phyloP scores from a whole-genome alignment of 2,888 invertebrate genomes.

The Atherix ibis region DNA sequence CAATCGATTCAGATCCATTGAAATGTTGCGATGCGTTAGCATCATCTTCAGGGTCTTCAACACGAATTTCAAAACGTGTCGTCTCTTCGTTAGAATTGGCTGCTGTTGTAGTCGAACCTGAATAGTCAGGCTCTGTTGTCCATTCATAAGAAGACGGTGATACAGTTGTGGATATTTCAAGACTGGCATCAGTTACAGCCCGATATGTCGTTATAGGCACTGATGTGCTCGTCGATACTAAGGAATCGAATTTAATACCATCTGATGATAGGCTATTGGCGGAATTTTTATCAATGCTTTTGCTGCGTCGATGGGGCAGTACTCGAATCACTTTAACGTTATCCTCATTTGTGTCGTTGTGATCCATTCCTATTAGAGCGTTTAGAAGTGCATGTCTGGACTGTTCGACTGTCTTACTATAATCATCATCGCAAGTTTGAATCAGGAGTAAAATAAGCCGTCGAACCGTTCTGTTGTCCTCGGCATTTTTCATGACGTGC shows the following conservation, averaged over 20 bases:
- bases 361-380: conserved; percentile 48
- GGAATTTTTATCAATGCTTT: conserved; percentile 9
- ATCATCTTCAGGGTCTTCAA: conserved; percentile 22
- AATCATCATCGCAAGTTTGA: conserved; percentile 59
- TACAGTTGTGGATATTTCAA: conserved; percentile 15
- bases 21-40: no score
- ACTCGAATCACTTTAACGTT: conserved; percentile 12
- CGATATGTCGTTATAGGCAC: conserved; percentile 16
- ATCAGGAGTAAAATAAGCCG: conserved; percentile 59
- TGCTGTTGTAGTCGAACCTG: conserved; percentile 1
- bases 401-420: conserved; percentile 52
- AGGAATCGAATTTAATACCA: conserved; percentile 25
- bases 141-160: conserved; percentile 7
- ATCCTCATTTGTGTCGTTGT: conserved; percentile 23
- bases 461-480: conserved; percentile 56
- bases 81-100: conserved; percentile 20
- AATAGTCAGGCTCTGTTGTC: conserved; percentile 4
- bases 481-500: conserved; percentile 68
- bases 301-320: conserved; percentile 16
- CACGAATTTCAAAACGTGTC: conserved; percentile 28
- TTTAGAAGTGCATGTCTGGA: conserved; percentile 52
- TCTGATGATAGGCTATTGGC: no score
- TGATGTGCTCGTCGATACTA: conserved; percentile 31
- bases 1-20: neutral
- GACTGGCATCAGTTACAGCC: conserved; percentile 16